These are phyloP conservation scores for Myxocyprinus asiaticus DNA, from an alignment of 2,113 vertebrate genomes.

Conservation along the genomic window DNA sequence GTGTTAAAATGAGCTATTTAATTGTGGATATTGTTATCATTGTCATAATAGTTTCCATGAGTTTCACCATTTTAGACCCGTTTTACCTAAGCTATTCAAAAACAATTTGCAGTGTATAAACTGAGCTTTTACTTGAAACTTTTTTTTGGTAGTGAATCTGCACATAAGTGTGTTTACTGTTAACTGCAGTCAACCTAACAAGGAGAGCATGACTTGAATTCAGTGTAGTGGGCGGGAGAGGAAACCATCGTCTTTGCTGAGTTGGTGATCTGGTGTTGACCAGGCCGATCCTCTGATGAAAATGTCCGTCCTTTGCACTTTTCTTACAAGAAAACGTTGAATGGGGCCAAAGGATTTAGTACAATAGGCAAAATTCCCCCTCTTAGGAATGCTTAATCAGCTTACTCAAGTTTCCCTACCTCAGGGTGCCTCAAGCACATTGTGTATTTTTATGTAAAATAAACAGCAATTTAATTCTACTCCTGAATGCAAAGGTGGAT, in stretches of 20 bases:
- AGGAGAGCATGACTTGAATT: slow-evolving; percentile 60
- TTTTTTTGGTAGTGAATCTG: slow-evolving; percentile 1
- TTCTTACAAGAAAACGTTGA: slow-evolving; percentile 3
- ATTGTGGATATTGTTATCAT: no score
- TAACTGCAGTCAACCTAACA: slow-evolving; percentile 45
- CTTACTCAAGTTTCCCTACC: slow-evolving; percentile 43
- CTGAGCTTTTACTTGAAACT: slow-evolving; percentile 1
- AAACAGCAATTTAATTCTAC: slow-evolving; percentile 2
- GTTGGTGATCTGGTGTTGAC: slow-evolving; percentile 3
- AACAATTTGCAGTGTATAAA: not conserved
- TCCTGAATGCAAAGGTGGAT: not conserved
- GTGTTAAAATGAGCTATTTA: no score
- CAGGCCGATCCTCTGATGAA: not conserved
- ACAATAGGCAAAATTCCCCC: not conserved
- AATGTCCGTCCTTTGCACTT: slow-evolving; percentile 9
- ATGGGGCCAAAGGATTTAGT: slow-evolving; percentile 17
- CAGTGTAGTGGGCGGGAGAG: slow-evolving; percentile 32
- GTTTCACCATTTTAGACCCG: not conserved
- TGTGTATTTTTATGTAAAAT: slow-evolving; percentile 11
- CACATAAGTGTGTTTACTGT: slow-evolving; percentile 51
- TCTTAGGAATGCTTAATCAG: slow-evolving; percentile 52
- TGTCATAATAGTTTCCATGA: not conserved
- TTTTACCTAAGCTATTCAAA: not conserved
- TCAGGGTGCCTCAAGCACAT: not conserved
- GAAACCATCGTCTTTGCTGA: slow-evolving; percentile 2